Evolutionary conservation across 2,888 invertebrate species (phyloP).

Genomic region (Crossocerus cetratus): DNA sequence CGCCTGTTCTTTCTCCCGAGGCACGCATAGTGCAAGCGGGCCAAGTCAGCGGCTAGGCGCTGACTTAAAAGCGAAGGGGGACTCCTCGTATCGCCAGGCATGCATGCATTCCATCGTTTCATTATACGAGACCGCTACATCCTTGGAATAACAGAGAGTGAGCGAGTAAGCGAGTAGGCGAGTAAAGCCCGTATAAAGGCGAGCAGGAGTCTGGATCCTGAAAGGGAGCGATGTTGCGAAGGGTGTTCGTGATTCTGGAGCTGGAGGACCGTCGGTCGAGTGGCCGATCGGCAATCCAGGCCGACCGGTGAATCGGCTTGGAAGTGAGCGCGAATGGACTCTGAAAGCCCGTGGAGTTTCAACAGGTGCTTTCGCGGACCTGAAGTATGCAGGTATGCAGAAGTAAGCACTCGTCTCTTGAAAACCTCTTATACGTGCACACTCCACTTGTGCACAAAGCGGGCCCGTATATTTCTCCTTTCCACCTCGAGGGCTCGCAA

Average conservation of each 20-base stretch:
- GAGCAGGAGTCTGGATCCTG: too few species aligned
- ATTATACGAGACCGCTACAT: too few species aligned
- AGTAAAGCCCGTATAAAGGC: neutral
- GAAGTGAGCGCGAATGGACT: conserved; percentile 51
- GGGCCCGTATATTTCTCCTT: conserved; percentile 72
- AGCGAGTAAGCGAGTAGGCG: neutral
- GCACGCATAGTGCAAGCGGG: conserved; percentile 27
- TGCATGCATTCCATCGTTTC: too few species aligned
- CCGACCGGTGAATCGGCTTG: conserved; percentile 50
- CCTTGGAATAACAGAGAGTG: neutral
- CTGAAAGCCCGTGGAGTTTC: conserved; percentile 64
- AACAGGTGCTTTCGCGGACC: conserved; percentile 73
- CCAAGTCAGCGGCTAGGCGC: conserved; percentile 18
- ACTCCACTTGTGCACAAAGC: conserved; percentile 66
- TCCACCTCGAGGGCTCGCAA: conserved; percentile 59
- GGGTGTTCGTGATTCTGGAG: conserved; percentile 1
- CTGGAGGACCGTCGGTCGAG: conserved; percentile 2
- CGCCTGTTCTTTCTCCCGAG: conserved; percentile 24
- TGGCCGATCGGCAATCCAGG: conserved; percentile 34
- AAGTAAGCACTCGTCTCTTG: conserved; percentile 68
- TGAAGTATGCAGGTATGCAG: conserved; percentile 71
- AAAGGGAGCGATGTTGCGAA: neutral
- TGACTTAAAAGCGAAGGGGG: conserved; percentile 13
- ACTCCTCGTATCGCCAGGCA: neutral
- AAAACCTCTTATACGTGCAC: conserved; percentile 68